These are phyloP conservation scores for Drosophila seguyi DNA, from an alignment of 1,140 invertebrate species.

Conservation along the genomic window DNA sequence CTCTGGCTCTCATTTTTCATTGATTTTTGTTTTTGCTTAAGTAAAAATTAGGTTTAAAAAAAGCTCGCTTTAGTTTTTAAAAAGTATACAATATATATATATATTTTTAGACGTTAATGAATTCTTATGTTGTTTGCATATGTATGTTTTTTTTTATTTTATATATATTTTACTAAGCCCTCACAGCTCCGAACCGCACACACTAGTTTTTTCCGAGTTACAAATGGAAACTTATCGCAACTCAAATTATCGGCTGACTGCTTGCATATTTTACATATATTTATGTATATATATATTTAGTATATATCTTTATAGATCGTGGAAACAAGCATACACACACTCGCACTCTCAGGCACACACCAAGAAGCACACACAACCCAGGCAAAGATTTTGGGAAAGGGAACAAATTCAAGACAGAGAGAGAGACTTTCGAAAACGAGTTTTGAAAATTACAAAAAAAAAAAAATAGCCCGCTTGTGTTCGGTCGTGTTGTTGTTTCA, in stretches of 20 bases:
- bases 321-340: conserved; percentile 20
- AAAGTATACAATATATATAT: conserved; percentile 15
- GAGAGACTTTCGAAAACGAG: conserved; percentile 23
- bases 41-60: conserved; percentile 21
- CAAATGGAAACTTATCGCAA: conserved; percentile 27
- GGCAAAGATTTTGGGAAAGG: not conserved
- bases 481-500: conserved; percentile 38
- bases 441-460: conserved; percentile 12
- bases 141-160: conserved; percentile 1
- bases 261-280: conserved; percentile 11
- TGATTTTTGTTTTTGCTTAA: not conserved
- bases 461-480: conserved; percentile 6
- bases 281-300: conserved; percentile 14
- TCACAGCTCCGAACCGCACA: conserved; percentile 19
- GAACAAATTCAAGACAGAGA: not conserved
- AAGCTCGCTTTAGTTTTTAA: conserved; percentile 34
- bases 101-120: conserved; percentile 14
- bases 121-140: not conserved
- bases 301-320: conserved; percentile 19
- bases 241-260: conserved; percentile 7
- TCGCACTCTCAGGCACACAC: conserved; percentile 31
- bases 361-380: conserved; percentile 25
- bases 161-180: conserved; percentile 8
- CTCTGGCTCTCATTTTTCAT: conserved; percentile 1
- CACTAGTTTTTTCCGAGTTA: conserved; percentile 1